phyloP scores from a whole-genome alignment of 1,140 invertebrate genomes.

The Nephila pilipes region DNA sequence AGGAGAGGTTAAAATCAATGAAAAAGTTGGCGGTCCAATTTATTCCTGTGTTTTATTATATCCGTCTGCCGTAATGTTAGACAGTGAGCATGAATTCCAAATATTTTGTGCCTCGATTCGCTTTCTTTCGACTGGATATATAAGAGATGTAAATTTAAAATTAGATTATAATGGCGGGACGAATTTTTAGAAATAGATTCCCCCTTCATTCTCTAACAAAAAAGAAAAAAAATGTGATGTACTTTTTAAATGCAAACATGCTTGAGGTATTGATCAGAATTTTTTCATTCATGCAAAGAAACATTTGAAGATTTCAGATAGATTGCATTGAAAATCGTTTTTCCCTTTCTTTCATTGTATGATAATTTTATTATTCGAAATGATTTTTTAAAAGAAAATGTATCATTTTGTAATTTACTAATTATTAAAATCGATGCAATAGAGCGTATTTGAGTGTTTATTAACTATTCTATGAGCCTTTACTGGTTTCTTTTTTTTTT shows the following conservation, averaged over 20 bases:
- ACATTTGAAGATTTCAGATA: no score
- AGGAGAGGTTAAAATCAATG: constrained; percentile 64
- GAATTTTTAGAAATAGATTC: background rate
- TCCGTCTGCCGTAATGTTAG: constrained; percentile 56
- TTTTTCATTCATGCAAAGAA: no score
- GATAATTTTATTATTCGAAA: no score
- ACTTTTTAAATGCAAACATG: background rate
- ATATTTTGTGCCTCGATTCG: constrained; percentile 1
- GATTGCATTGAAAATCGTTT: no score
- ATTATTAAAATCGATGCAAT: no score
- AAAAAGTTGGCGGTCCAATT: constrained; percentile 72
- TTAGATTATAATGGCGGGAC: constrained; percentile 58
- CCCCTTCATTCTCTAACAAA: background rate
- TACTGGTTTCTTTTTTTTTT: no score
- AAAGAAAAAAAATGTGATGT: background rate
- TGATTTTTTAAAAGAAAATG: no score
- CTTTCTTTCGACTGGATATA: background rate
- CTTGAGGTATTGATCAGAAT: background rate
- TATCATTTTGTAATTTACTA: no score
- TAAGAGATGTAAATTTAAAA: constrained; percentile 38
- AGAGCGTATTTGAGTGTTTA: no score
- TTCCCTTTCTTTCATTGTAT: no score
- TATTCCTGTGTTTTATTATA: constrained; percentile 69
- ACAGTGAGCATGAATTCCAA: constrained; percentile 29
- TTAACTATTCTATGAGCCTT: no score